phyloP scores from a whole-genome alignment of 2,888 invertebrate species.

The Salpingus planirostris region DNA sequence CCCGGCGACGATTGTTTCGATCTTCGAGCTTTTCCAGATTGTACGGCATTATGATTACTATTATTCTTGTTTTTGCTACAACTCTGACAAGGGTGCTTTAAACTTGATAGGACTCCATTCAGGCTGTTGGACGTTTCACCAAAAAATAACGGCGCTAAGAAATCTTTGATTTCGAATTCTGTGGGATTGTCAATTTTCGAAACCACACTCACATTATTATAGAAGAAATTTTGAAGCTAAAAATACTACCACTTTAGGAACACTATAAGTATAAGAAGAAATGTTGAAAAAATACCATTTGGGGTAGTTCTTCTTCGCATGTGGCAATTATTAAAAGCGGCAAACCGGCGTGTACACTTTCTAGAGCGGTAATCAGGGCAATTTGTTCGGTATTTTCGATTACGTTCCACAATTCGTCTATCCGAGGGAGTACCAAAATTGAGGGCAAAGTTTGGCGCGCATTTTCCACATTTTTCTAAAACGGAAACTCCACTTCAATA shows the following conservation, averaged over 20 bases:
- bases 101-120: not conserved
- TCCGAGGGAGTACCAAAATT: conserved; percentile 31
- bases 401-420: conserved; percentile 38
- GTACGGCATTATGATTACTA: too few species aligned
- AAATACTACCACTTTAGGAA: too few species aligned
- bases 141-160: conserved; percentile 35
- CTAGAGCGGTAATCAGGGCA: conserved; percentile 30
- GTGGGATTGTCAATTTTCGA: conserved; percentile 34
- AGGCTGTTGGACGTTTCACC: conserved; percentile 18
- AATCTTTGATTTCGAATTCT: conserved; percentile 30
- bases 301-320: conserved; percentile 32
- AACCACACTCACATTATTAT: conserved; percentile 30
- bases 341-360: conserved; percentile 35
- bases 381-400: conserved; percentile 32
- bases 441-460: conserved; percentile 30
- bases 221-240: conserved; percentile 33
- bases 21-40: too few species aligned
- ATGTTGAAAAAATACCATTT: conserved; percentile 20
- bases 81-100: too few species aligned
- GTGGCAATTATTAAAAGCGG: conserved; percentile 36
- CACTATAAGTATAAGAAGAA: too few species aligned
- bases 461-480: not conserved
- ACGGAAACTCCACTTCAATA: not conserved
- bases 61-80: too few species aligned
- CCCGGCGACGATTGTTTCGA: too few species aligned